phyloP scores from a whole-genome alignment of 2,797 vertebrate genomes.

The Poeciliopsis turneri region DNA sequence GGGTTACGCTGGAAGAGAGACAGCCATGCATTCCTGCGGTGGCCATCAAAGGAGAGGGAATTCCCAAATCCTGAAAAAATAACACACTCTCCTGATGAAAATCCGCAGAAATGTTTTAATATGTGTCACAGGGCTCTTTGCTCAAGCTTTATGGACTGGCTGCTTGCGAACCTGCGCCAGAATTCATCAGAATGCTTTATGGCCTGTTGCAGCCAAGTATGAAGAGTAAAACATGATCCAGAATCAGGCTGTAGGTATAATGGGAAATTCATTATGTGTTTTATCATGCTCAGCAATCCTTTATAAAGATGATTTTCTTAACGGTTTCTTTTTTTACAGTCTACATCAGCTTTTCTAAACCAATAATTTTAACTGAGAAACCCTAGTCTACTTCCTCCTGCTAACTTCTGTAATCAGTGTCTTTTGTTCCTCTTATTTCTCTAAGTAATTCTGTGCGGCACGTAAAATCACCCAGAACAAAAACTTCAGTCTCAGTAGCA shows the following conservation, averaged over 20 bases:
- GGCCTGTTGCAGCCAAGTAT: slow-evolving; percentile 33
- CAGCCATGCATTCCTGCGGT: slow-evolving; percentile 87
- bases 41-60: slow-evolving; percentile 84
- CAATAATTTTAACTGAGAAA: slow-evolving; percentile 10
- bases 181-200: slow-evolving; percentile 46
- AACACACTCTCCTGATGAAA: slow-evolving; percentile 72
- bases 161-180: slow-evolving; percentile 40
- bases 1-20: slow-evolving; percentile 78
- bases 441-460: neutral
- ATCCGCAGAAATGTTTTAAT: slow-evolving; percentile 78
- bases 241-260: slow-evolving; percentile 35
- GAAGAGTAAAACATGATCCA: slow-evolving; percentile 47
- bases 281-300: slow-evolving; percentile 3
- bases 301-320: slow-evolving; percentile 18
- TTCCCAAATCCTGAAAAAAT: slow-evolving; percentile 77
- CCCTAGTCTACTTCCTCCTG: neutral
- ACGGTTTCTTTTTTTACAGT: slow-evolving; percentile 10
- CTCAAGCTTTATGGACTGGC: slow-evolving; percentile 44
- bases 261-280: slow-evolving; percentile 52
- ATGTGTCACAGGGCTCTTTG: slow-evolving; percentile 64
- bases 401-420: neutral
- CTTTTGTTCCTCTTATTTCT: neutral
- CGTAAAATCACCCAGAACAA: neutral
- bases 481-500: neutral
- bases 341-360: slow-evolving; percentile 25